These are phyloP conservation scores for Parauchenoglanis punctatus DNA, from an alignment of 2,797 vertebrate genomes.

Conservation along the genomic window DNA sequence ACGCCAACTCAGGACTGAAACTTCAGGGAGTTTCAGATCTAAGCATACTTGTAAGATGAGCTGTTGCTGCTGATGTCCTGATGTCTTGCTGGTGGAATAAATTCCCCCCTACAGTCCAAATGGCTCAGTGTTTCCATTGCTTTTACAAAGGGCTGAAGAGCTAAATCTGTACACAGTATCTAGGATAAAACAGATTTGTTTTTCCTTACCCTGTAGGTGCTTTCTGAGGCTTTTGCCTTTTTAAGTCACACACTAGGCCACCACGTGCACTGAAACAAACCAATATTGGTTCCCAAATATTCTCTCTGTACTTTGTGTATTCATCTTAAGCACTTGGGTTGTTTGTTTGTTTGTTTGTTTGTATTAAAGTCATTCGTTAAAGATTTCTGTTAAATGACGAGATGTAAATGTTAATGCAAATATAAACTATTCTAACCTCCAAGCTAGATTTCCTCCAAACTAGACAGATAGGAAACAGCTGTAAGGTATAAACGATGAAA, in stretches of 20 bases:
- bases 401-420: not conserved
- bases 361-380: not conserved
- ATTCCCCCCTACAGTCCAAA: not conserved
- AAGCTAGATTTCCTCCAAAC: not conserved
- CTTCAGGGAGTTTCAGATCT: not conserved
- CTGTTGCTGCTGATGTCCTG: not conserved
- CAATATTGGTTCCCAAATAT: not conserved
- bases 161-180: not conserved
- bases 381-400: not conserved
- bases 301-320: too few relatives aligned
- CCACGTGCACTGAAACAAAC: not conserved
- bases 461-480: not conserved
- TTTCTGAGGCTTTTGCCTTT: not conserved
- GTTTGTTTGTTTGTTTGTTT: not conserved
- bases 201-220: not conserved
- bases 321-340: not conserved
- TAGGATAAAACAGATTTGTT: not conserved
- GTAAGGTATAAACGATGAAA: not conserved
- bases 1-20: not conserved
- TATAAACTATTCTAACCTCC: not conserved
- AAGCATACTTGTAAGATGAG: slow-evolving; percentile 19
- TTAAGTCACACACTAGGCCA: not conserved
- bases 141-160: slow-evolving; percentile 7
- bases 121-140: slow-evolving; percentile 1
- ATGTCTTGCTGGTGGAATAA: slow-evolving; percentile 3